Evolutionary conservation across 2,888 invertebrate species (phyloP).

Genomic region (Zele albiditarsus): DNA sequence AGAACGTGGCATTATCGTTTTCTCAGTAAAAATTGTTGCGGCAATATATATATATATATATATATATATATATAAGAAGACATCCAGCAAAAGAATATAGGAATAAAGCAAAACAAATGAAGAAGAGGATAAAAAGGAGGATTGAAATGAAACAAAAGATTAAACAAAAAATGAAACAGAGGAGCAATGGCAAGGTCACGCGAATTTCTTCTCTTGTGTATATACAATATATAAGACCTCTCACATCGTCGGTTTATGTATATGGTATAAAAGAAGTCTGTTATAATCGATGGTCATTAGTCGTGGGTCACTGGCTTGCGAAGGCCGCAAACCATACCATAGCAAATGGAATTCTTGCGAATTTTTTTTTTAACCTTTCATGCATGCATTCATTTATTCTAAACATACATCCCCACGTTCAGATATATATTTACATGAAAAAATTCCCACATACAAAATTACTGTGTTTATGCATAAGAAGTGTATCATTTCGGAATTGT

Average conservation of each 20-base stretch:
- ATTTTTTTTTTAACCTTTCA: background rate
- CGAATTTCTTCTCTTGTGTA: background rate
- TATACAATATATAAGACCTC: background rate
- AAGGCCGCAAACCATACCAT: conserved; percentile 22
- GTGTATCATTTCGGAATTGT: too few relatives aligned
- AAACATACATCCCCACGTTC: background rate
- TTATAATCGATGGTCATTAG: conserved; percentile 52
- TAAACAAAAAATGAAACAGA: conserved; percentile 11
- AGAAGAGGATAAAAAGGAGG: conserved; percentile 2
- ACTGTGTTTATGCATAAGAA: too few relatives aligned
- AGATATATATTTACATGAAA: background rate
- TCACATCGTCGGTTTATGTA: background rate
- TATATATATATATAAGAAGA: background rate
- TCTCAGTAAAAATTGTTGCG: background rate
- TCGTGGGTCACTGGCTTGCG: conserved; percentile 48
- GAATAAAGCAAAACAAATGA: conserved; percentile 10
- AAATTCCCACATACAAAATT: too few relatives aligned
- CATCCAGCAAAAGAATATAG: background rate
- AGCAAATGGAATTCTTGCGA: conserved; percentile 2
- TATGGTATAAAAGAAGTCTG: conserved; percentile 35
- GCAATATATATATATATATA: background rate
- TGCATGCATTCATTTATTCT: background rate
- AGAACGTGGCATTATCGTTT: background rate
- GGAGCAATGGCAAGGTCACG: background rate
- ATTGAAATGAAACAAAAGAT: conserved; percentile 18